Evolutionary conservation across 2,113 vertebrate genomes (phyloP).

Genomic region (Oncorhynchus clarkii): DNA sequence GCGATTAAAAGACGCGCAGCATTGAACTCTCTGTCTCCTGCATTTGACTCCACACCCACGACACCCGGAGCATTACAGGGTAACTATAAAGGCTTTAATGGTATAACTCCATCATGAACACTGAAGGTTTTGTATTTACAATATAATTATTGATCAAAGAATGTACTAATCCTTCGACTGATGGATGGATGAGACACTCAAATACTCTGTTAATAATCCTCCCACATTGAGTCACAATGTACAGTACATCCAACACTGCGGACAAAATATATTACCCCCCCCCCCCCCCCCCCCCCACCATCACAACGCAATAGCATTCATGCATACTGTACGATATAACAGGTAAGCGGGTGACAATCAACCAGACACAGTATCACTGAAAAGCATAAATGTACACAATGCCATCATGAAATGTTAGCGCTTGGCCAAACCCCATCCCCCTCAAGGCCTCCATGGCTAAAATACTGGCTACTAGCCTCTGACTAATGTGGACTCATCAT

Average conservation of each 20-base stretch:
- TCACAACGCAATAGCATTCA: constrained; percentile 21
- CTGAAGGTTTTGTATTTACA: background rate
- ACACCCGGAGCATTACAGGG: too few species aligned
- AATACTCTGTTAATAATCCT: too few species aligned
- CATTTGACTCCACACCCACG: too few species aligned
- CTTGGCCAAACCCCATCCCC: constrained; percentile 29
- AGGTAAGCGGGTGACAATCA: background rate
- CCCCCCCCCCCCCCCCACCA: background rate
- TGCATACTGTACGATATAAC: background rate
- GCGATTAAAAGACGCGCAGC: too few species aligned
- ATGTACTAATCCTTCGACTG: background rate
- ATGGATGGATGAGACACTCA: background rate
- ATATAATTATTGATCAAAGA: background rate
- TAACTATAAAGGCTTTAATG: background rate
- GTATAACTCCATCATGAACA: background rate
- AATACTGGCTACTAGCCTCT: constrained; percentile 50
- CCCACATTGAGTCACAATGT: too few species aligned
- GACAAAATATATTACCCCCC: too few species aligned
- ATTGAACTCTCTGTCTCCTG: too few species aligned
- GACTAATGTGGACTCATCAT: constrained; percentile 61
- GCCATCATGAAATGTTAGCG: constrained; percentile 3
- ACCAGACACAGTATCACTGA: background rate
- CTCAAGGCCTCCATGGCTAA: constrained; percentile 6
- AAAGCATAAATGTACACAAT: background rate
- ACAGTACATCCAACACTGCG: too few species aligned